Percentiles rank a stretch among this genome's conserved stretches.
Conservation (phyloP, 2,888 invertebrate genomes). For the Gisinianus flammeolus region DNA sequence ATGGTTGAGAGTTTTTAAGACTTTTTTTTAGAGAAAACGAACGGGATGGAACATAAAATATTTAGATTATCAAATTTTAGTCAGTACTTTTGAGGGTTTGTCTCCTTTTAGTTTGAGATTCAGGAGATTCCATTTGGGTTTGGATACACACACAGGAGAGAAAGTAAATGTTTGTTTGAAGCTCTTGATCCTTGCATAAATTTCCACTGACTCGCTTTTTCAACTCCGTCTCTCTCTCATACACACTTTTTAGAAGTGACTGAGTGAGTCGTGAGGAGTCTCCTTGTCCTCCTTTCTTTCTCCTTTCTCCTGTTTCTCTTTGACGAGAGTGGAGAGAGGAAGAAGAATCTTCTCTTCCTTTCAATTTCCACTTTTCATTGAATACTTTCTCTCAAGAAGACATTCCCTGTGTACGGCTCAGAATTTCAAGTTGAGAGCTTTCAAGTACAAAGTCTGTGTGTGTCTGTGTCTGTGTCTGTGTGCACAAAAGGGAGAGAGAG, state of each 20-base stretch:
- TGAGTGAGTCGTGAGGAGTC: background rate
- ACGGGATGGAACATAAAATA: background rate
- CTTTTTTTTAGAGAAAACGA: background rate
- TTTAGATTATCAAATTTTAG: slow-evolving; percentile 3
- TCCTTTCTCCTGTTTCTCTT: background rate
- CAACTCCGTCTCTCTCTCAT: background rate
- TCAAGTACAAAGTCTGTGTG: no score
- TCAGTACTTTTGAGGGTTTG: background rate
- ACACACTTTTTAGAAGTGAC: background rate
- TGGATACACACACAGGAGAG: background rate
- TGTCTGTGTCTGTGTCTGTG: background rate
- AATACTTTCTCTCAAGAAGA: no score
- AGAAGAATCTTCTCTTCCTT: no score
- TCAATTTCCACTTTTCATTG: no score
- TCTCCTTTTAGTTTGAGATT: background rate
- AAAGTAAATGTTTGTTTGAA: slow-evolving; percentile 16
- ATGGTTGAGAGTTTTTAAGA: background rate
- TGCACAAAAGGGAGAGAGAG: background rate
- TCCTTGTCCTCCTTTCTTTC: background rate
- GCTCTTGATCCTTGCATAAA: slow-evolving; percentile 23
- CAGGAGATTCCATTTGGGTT: background rate
- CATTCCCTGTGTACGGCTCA: no score
- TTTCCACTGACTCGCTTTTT: background rate
- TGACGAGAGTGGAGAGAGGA: background rate
- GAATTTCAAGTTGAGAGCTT: no score